Conservation (phyloP, 2,113 vertebrate species). For the Paramormyrops kingsleyae region DNA sequence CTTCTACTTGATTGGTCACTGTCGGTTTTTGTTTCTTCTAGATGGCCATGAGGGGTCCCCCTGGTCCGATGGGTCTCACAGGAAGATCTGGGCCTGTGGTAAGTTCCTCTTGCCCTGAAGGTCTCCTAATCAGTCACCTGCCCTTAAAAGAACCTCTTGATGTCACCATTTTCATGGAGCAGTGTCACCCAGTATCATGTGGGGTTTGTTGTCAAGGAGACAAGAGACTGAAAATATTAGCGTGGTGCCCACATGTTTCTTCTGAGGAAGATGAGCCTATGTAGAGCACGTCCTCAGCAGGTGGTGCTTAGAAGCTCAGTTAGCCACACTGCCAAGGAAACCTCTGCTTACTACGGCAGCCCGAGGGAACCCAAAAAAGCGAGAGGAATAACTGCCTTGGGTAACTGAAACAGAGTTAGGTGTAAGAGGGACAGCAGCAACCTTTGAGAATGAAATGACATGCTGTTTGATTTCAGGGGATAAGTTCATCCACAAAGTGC, state of each 20-base stretch:
- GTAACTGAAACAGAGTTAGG: not conserved
- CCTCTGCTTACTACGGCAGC: not conserved
- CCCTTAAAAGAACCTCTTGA: not conserved
- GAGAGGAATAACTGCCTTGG: not conserved
- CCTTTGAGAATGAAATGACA: not conserved
- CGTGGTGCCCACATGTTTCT: not conserved
- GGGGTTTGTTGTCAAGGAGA: not conserved
- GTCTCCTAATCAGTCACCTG: not conserved
- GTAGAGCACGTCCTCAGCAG: not conserved
- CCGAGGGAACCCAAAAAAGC: not conserved
- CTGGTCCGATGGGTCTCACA: constrained; percentile 95
- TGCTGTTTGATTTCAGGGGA: not conserved
- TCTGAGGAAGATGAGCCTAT: not conserved
- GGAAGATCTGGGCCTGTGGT: constrained; percentile 97
- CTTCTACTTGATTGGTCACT: not conserved
- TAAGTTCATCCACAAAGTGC: not conserved
- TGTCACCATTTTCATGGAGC: not conserved
- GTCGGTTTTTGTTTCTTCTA: constrained; percentile 45
- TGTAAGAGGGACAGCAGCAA: not conserved
- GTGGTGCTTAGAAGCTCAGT: not conserved
- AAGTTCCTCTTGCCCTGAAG: constrained; percentile 47
- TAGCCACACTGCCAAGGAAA: not conserved
- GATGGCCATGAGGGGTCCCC: constrained; percentile 91
- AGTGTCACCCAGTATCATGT: not conserved
- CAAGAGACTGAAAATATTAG: not conserved